Conservation (phyloP, 2,888 invertebrate species). For the Chironomus riparius region DNA sequence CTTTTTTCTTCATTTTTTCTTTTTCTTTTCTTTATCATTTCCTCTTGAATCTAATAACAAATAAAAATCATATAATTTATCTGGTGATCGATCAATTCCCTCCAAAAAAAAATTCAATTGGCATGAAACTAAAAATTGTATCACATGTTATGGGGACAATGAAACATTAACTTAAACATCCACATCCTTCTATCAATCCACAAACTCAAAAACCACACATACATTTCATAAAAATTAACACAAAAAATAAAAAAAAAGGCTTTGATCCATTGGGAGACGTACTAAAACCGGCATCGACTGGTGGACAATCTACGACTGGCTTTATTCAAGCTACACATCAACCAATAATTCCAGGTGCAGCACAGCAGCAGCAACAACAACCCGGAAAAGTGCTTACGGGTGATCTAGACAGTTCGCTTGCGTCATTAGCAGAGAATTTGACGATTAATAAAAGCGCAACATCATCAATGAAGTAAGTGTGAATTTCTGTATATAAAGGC, state of each 20-base stretch:
- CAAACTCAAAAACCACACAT: conserved; percentile 2
- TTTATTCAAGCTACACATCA: conserved; percentile 33
- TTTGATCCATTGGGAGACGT: conserved; percentile 68
- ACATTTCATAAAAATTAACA: conserved; percentile 2
- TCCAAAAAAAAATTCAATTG: neutral
- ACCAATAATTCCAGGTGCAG: conserved; percentile 32
- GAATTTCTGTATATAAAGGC: no score
- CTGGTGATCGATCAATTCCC: neutral
- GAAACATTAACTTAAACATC: neutral
- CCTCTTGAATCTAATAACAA: neutral
- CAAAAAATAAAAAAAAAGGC: conserved; percentile 40
- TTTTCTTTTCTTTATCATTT: neutral
- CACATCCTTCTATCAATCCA: neutral
- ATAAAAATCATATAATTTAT: neutral
- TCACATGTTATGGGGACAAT: neutral
- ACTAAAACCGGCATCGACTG: conserved; percentile 48
- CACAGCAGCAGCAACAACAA: conserved; percentile 39
- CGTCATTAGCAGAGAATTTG: conserved; percentile 87
- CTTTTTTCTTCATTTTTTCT: neutral
- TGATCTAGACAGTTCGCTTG: conserved; percentile 88
- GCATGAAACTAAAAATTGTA: neutral
- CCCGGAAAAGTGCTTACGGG: conserved; percentile 73
- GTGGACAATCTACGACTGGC: conserved; percentile 31
- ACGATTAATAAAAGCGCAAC: conserved; percentile 70
- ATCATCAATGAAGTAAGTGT: conserved; percentile 61